Evolutionary conservation across 2,113 vertebrate genomes (phyloP).

Genomic region (Silurus glanis): DNA sequence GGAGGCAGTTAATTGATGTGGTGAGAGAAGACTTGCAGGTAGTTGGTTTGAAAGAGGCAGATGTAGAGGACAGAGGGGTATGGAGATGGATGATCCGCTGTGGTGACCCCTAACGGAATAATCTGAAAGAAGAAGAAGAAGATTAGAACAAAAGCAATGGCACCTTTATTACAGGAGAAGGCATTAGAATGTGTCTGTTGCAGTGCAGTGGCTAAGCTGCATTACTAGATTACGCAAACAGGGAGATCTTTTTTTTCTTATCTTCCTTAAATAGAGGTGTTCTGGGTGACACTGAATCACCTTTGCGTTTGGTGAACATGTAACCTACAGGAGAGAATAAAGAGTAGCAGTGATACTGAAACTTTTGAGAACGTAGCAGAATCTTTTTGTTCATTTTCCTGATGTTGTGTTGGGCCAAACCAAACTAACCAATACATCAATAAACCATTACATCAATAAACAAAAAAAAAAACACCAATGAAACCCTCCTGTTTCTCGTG

Average conservation of each 20-base stretch:
- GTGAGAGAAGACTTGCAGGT: too few species aligned
- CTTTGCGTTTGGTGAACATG: not conserved
- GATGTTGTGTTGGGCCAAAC: not conserved
- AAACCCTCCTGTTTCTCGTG: not conserved
- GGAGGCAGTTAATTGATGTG: too few species aligned
- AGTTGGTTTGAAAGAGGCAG: too few species aligned
- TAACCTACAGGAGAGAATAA: not conserved
- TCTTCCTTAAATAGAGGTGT: too few species aligned
- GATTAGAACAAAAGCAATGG: not conserved
- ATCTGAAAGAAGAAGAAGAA: too few species aligned
- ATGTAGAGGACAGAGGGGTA: too few species aligned
- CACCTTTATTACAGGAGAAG: not conserved
- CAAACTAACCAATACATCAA: not conserved
- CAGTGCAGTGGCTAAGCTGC: not conserved
- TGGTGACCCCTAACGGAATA: too few species aligned
- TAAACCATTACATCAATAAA: not conserved
- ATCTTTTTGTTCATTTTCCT: not conserved
- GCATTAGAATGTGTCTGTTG: not conserved
- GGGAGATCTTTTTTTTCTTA: not conserved
- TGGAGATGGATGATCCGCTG: too few species aligned
- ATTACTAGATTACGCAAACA: not conserved
- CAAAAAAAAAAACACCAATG: too few species aligned
- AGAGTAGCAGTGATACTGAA: not conserved
- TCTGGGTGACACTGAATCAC: not conserved
- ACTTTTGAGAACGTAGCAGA: not conserved